These are phyloP conservation scores for Macrophya alboannulata DNA, from an alignment of 2,888 invertebrate genomes.

Conservation along the genomic window DNA sequence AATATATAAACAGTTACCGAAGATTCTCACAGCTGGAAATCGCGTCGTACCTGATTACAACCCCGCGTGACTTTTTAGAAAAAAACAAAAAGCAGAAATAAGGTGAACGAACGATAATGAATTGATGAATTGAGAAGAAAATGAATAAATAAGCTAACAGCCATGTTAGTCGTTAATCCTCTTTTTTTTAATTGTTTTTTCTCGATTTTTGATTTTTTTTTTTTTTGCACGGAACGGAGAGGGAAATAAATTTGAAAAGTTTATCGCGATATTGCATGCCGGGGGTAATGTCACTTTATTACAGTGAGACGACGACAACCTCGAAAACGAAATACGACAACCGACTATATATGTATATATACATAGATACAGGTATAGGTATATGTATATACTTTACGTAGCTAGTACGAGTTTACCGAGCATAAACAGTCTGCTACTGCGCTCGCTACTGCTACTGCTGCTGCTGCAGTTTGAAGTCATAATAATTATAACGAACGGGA, in stretches of 20 bases:
- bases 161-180: not conserved
- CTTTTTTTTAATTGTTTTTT: no score
- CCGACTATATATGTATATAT: no score
- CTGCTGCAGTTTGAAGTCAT: constrained; percentile 70
- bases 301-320: constrained; percentile 63
- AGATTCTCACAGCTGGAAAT: no score
- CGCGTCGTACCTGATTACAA: no score
- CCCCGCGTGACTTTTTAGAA: no score
- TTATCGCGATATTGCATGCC: constrained; percentile 79
- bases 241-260: constrained; percentile 76
- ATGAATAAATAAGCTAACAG: not conserved
- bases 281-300: constrained; percentile 77
- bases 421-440: not conserved
- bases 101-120: not conserved
- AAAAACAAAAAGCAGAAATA: no score
- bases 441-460: no score
- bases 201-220: no score
- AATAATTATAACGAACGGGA: constrained; percentile 77
- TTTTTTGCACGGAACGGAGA: not conserved
- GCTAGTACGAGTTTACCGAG: not conserved
- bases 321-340: constrained; percentile 36
- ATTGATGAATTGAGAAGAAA: not conserved
- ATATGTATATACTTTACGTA: no score
- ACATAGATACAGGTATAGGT: not conserved
- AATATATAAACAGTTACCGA: no score